Evolutionary conservation across 2,797 vertebrate species (phyloP), one percentile per base, ranked within the genome.

Genomic region (Cyprinella venusta): DNA sequence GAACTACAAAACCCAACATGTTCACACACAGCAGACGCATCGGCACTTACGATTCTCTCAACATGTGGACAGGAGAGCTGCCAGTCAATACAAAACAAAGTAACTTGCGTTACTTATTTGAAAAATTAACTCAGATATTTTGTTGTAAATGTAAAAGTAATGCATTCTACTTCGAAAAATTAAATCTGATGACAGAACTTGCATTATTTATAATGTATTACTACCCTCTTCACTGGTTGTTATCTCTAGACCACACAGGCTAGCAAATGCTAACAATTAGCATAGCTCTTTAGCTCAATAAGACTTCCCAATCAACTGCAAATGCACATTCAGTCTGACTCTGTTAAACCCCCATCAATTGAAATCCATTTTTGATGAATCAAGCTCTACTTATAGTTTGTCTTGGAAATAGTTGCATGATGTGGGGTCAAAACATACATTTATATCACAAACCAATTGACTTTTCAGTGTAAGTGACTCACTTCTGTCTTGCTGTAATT

Each of bases 401-500:
- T 71, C 24, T n/a, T 0, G 3, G 6, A 40, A 76, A 63, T 76
- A 42, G 13, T 52, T n/a, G 21, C 72, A 74, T 16, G 50, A 75
- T 56, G 30, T 38, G 72, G 36, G 52, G 50, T 75, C 45, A 33
- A 18, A 75, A 38, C 50, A 56, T 42, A 2, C 6, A 61, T 76
- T 45, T 63, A 4, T 77, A 61, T 30, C 56, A 42, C 16, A 42
- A 45, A 77, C 56, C 42, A 15, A 45, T 45, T 42, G 21, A 40
- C 40, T 0, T 30, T 63, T 77, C 15, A 45, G 56, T 18, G n/a
- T 12, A 24, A n/a, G 54, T 63, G 75, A 45, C 56, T 77, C 56
- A 76, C 21, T 77, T 61, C 1, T 30, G 38, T 45, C 12, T 63
- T 63, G 38, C 38, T 77, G 36, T 77, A 63, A 77, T 61, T 45